These are phyloP conservation scores for Ailurus styani DNA, from an alignment of 2,113 vertebrate species.

Conservation along the genomic window DNA sequence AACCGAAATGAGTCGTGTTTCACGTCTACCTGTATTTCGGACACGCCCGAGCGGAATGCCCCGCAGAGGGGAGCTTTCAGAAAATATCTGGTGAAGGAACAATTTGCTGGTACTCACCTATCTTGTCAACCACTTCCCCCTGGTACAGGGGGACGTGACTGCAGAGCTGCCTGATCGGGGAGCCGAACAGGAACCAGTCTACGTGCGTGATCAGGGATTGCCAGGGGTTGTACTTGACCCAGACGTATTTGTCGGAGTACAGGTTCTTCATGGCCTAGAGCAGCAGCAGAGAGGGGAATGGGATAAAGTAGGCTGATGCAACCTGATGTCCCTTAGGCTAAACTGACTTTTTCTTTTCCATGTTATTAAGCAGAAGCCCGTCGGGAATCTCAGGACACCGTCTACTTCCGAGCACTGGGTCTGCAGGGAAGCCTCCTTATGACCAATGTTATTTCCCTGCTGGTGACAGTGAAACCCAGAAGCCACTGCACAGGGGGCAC, in stretches of 20 bases:
- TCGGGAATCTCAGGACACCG: not conserved
- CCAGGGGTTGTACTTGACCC: conserved; percentile 71
- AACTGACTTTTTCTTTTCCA: not conserved
- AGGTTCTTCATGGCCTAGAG: conserved; percentile 70
- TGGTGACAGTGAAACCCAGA: not conserved
- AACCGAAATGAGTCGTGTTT: not conserved
- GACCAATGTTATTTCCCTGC: not conserved
- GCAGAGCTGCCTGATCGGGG: conserved; percentile 74
- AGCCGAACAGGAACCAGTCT: conserved; percentile 77
- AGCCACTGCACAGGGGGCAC: no score
- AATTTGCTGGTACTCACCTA: conserved; percentile 66
- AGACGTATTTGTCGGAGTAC: conserved; percentile 61
- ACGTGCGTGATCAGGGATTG: not conserved
- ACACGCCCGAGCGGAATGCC: not conserved
- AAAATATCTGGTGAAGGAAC: not conserved
- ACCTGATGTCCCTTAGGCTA: not conserved
- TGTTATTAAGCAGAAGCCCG: not conserved
- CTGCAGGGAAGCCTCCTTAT: not conserved
- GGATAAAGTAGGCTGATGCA: not conserved
- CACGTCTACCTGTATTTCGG: not conserved
- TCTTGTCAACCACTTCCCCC: not conserved
- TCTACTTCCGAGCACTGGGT: not conserved
- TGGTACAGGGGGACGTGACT: conserved; percentile 76
- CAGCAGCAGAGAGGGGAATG: not conserved
- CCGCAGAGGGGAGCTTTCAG: not conserved